Base-by-base conservation (phyloP, 2,113 vertebrate genomes). In the Aspiorhynchus laticeps region DNA sequence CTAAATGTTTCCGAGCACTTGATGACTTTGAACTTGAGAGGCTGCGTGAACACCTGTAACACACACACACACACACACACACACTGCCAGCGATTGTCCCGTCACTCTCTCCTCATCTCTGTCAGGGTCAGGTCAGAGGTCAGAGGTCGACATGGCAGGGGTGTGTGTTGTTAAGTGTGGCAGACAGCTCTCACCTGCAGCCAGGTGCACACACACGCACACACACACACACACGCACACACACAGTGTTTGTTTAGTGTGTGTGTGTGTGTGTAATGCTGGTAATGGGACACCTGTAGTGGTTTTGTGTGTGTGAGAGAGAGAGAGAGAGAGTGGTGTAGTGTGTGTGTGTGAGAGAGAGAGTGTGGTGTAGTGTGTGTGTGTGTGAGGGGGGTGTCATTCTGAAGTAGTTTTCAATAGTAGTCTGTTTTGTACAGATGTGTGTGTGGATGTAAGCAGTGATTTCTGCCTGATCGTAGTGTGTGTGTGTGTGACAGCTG, bases 131-230 rank as follows among this genome's bases (percentile, higher is more conserved):
- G 94, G 92, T 94, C 93, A 89, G 87, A 82, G 93, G 92, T 93
- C 89, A 91, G 41, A 93, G 95, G 94, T 94, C 87, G 63, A 90
- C 90, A 89, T n/a, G 75, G 91, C 91, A 92, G 92, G 92, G 93
- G 92, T 87, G 91, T 95, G 95, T 95, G 95, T 95, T 95, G 94
- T 95, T 95, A 95, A 95, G 94, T 95, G 94, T 93, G 89, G 91
- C 91, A 95, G 93, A 92, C 95, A 92, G 89, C 90, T 91, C 92
- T 93, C 85, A 94, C 93, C 93, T 93, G 93, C 48, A 38, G 89
- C 94, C 94, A 94, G 93, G 93, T 87, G 85, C 36, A 38, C 38
- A 38, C 38, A 7, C 38, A 38, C 38, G 7, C 38, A 38, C 38
- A 38, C 38, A 38, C 38, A 38, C 38, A 7, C 36, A 38, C 5